phyloP scores from a whole-genome alignment of 2,113 vertebrate genomes.

The Corythoichthys intestinalis region DNA sequence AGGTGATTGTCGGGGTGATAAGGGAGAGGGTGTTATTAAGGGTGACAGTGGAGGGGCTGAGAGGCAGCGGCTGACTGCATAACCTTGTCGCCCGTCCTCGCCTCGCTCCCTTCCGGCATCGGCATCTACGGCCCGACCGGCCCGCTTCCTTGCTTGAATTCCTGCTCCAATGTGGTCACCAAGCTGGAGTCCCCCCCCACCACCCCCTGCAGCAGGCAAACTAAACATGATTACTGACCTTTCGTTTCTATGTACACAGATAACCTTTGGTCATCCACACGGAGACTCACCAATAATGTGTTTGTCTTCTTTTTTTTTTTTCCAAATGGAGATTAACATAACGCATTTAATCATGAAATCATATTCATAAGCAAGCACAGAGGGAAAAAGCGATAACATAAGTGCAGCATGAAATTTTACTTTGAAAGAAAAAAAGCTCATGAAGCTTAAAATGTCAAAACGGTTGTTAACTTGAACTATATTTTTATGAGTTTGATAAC shows the following conservation, averaged over 20 bases:
- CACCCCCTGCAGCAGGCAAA: constrained; percentile 69
- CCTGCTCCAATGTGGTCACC: constrained; percentile 68
- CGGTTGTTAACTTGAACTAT: background rate
- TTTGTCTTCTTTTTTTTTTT: background rate
- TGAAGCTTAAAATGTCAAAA: constrained; percentile 3
- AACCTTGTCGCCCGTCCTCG: constrained; percentile 68
- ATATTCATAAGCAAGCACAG: constrained; percentile 17
- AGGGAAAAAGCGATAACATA: constrained; percentile 2
- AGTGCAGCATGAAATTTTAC: constrained; percentile 5
- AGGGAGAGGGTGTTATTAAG: constrained; percentile 73
- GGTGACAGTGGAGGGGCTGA: constrained; percentile 72
- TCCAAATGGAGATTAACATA: constrained; percentile 19
- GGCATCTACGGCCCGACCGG: constrained; percentile 34
- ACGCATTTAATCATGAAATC: constrained; percentile 30
- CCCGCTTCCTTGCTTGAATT: constrained; percentile 46
- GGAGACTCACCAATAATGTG: constrained; percentile 27
- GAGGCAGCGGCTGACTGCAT: constrained; percentile 67
- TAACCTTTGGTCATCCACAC: constrained; percentile 71
- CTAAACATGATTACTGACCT: constrained; percentile 80
- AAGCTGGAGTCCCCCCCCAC: constrained; percentile 58
- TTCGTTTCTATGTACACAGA: constrained; percentile 76
- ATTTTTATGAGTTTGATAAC: background rate
- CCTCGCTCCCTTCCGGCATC: constrained; percentile 58
- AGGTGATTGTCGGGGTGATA: constrained; percentile 76
- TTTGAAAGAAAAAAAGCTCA: background rate